These are phyloP conservation scores for Thermophis baileyi DNA, from an alignment of 2,113 vertebrate species.

Conservation along the genomic window DNA sequence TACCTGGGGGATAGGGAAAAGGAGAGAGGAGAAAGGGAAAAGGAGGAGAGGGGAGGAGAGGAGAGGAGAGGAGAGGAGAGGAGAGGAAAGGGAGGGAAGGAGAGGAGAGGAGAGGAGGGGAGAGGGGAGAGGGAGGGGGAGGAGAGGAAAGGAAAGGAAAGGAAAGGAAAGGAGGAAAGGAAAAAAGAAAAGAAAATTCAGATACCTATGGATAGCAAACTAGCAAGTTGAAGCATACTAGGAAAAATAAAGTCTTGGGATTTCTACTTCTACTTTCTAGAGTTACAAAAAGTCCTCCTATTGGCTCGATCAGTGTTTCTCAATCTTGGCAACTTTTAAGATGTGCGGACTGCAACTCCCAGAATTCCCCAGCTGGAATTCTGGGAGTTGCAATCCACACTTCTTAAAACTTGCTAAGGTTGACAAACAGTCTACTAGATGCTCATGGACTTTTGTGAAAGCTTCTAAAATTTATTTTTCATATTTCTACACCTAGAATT, in stretches of 20 bases:
- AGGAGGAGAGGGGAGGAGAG: too few relatives aligned
- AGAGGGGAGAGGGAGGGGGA: too few relatives aligned
- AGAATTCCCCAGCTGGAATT: too few relatives aligned
- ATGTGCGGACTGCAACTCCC: too few relatives aligned
- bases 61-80: too few relatives aligned
- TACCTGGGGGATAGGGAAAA: slow-evolving; percentile 65
- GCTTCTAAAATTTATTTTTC: neutral
- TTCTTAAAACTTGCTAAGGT: neutral
- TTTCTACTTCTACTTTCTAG: neutral
- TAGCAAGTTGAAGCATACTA: neutral
- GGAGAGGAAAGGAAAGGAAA: too few relatives aligned
- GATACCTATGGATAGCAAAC: neutral
- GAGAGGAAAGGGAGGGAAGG: too few relatives aligned
- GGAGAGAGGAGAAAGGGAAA: too few relatives aligned
- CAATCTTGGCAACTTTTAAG: neutral
- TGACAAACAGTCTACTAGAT: neutral
- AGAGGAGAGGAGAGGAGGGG: too few relatives aligned
- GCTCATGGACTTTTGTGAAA: neutral
- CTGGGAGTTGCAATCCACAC: neutral
- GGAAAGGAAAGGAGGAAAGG: too few relatives aligned
- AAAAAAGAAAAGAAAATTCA: neutral
- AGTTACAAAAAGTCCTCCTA: neutral
- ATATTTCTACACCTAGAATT: neutral
- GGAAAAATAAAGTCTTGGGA: neutral
- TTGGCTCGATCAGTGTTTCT: neutral